Base-by-base conservation (phyloP, 2,888 invertebrate species). In the Microctonus brassicae region DNA sequence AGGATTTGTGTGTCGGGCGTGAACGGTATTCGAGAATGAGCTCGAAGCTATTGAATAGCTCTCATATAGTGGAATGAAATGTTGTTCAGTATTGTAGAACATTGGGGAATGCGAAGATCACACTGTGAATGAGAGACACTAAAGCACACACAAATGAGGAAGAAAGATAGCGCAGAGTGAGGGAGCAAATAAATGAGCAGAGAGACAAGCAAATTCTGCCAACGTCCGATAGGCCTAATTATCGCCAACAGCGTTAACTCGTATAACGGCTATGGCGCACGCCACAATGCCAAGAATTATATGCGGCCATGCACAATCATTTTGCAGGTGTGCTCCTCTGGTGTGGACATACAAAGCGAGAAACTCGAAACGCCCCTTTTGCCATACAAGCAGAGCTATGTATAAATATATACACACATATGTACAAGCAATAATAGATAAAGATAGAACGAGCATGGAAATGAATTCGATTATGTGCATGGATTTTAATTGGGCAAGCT, bases 181-280 rank as follows among this genome's bases (percentile, higher is more conserved):
- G 64, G 36, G 55, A n/a, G n/a, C n/a, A n/a, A n/a, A n/a, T 24
- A 22, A 9, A 66, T 69, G 71, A 62, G 55, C 55, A 17, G 17
- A 66, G 55, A 39, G 57, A 36, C 55, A 60, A 24, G 24, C 26
- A 17, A 60, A 70, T 70, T 65, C 70, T 70, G 70, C 33, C 26
- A 70, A 36, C 36, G 53, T 60, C 70, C 70, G 70, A 70, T 70
- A 70, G 47, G 70, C 65, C 70, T 70, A 70, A 70, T 66, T 70
- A 70, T 66, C 36, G 61, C 53, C 20, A 52, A 61, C 60, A 65
- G 65, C 55, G 39, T 63, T 36, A 57, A 69, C 55, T 62, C 17
- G 47, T 47, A 47, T 17, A 36, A 17, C 47, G 17, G 17, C 17
- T 17, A n/a, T 17, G 6, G 47, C 47, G 47, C 26, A 22, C n/a